Base-by-base conservation (phyloP, 2,888 invertebrate species). In the Schizotus pectinicornis region DNA sequence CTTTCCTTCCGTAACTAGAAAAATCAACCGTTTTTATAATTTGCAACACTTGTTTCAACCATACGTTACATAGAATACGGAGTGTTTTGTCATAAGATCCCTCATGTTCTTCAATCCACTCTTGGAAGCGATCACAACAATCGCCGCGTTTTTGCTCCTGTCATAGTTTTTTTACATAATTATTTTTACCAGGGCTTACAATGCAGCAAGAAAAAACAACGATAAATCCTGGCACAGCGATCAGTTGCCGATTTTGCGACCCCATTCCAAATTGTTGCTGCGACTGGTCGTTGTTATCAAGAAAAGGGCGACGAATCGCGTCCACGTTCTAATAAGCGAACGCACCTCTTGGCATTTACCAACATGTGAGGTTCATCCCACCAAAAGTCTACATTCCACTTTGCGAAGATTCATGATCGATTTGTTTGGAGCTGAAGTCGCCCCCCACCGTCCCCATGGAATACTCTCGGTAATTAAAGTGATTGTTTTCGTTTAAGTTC, bases 321-420 rank as follows among this genome's bases (percentile, higher is more conserved):
- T 94, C 56, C 91, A 93, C 79, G 86, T 95, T n/a, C 81, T 95
- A 57, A 82, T 94, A 39, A 93, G 94, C 74, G 94, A 95, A 76
- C 90, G 90, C 76, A 90, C 89, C 48, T 85, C 88, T 30, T 86
- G 90, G 74, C 94, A 95, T 81, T 85, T 95, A 67, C 95, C 95
- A 22, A 86, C 90, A 9, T 94, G 92, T 75, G 94, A 95, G 80
- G 88, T 95, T 62, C 91, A 94, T 81, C 94, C 94, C 31, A 86
- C 87, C 36, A 88, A 91, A 74, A 94, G 91, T 80, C 80, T 95
- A 11, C 93, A 95, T 80, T 92, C 94, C 1, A 93, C 94, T 45
- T 79, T 95, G 62, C 86, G 92, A 65, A 89, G 90, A 76, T 95
- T 94, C 77, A 93, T 95, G 93, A 89, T 92, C 61, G 92, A 95